Base-by-base conservation (phyloP, 2,113 vertebrate genomes). In the Alouatta palliata region DNA sequence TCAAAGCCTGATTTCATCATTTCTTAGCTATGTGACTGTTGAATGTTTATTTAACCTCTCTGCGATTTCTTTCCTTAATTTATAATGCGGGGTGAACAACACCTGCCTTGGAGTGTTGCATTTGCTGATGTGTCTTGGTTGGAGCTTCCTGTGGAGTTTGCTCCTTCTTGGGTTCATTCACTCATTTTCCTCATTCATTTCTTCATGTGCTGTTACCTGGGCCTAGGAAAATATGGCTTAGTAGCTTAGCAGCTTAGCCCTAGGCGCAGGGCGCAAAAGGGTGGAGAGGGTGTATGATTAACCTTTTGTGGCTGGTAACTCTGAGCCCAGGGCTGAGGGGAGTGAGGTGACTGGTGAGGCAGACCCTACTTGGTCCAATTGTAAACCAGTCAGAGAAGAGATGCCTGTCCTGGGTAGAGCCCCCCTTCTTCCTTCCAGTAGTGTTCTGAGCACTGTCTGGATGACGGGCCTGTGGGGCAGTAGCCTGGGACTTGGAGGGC, bases 141-240 rank as follows among this genome's bases (percentile, higher is more conserved):
- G 0, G 3, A 25, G 84, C 56, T 47, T 56, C 9, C 56, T 21
- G 0, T 27, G 64, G 82, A 43, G 70, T 81, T 40, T 3, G 9
- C 43, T 10, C 2, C 14, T 66, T 49, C 5, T 8, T n/a, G 4
- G 68, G 9, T n/a, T 40, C 11, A 32, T n/a, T 66, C 17, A 16
- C 20, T 66, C 13, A 0, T 64, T 52, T 17, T 64, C 25, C 3
- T 40, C 25, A 7, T 73, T 16, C 52, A 49, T 64, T 83, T 88
- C 56, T 83, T 52, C 20, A 6, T 11, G 37, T 0, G 0, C 66
- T n/a, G 0, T 37, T 25, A 27, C 2, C 13, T 17, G 27, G 1
- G 2, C 16, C 80, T 3, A 64, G 61, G 61, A 64, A 32, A 27
- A 32, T 64, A 64, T 6, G 32, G 27, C 61, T 64, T 64, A 30